Evolutionary conservation across 1,140 invertebrate species (phyloP).

Genomic region (Penaeus vannamei): DNA sequence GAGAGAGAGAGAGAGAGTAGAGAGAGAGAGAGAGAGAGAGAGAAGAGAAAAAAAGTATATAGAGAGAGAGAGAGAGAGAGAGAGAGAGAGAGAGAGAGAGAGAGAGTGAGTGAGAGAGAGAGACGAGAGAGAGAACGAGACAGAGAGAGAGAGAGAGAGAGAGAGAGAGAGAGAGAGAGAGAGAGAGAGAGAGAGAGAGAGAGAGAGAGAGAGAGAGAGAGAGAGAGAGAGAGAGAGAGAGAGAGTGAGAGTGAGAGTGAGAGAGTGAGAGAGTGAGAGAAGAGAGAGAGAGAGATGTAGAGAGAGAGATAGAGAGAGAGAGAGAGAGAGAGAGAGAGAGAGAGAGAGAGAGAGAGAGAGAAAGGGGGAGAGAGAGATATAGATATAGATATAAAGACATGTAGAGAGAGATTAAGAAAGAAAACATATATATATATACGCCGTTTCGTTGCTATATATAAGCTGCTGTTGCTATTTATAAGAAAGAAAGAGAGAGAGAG

Average conservation of each 20-base stretch:
- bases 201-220: neutral
- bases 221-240: too few species aligned
- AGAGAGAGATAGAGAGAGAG: neutral
- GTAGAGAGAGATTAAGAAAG: too few species aligned
- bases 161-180: neutral
- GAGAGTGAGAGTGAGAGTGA: neutral
- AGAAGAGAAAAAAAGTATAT: neutral
- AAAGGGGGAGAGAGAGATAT: neutral
- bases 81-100: neutral
- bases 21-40: neutral
- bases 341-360: slow-evolving; percentile 14
- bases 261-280: neutral
- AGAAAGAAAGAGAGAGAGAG: too few species aligned
- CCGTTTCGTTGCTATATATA: too few species aligned
- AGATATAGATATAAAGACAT: neutral
- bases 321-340: neutral
- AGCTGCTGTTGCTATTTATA: too few species aligned
- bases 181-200: neutral
- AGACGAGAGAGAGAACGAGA: neutral
- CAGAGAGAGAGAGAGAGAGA: neutral
- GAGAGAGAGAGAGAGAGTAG: neutral
- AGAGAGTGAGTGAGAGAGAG: neutral
- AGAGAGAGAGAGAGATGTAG: neutral
- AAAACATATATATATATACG: too few species aligned
- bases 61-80: neutral